Base-by-base conservation (phyloP, 2,113 vertebrate genomes). In the Aegotheles bennettii region DNA sequence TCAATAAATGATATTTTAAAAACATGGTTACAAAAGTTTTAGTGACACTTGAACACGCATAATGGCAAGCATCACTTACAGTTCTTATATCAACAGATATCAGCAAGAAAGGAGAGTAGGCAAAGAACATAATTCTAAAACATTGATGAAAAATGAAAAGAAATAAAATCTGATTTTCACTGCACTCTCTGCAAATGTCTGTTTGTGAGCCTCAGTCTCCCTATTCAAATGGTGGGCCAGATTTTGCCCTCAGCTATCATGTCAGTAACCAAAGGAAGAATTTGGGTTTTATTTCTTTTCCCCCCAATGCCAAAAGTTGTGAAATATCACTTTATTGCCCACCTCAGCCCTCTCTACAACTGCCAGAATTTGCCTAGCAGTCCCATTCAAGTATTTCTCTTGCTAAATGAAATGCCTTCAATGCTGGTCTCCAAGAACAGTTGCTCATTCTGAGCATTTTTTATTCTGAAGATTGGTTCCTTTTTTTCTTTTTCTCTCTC, bases 371-470 rank as follows among this genome's bases (percentile, higher is more conserved):
- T 76, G 54, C 59, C 24, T 67, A 88, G 54, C 31, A 68, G 31
- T 61, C 94, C 71, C 31, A 45, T 64, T 94, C 61, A 47, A n/a
- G 64, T 69, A 61, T 78, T 73, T 45, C 47, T 77, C 35, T 90
- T 50, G 57, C 54, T 79, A 36, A 47, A 76, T 3, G 1, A 79
- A 88, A 21, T 29, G 6, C 48, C 28, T 79, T 83, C 57, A 2
- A 11, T 51, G 67, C 63, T 83, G 82, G 93, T 96, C 50, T 70
- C 84, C 76, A 77, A 43, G 60, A 91, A 59, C 2, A 10, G 33
- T 57, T 76, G 43, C 42, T 92, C 38, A 79, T 92, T 91, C 74
- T 70, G 36, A 92, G n/a, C 11, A 33, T 24, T 54, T 89, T 91
- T 90, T 75, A 56, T 90, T 93, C 84, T 13, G 68, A 89, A 77